These are phyloP conservation scores for Vireo griseus DNA, from an alignment of 2,797 vertebrate species.

Conservation along the genomic window DNA sequence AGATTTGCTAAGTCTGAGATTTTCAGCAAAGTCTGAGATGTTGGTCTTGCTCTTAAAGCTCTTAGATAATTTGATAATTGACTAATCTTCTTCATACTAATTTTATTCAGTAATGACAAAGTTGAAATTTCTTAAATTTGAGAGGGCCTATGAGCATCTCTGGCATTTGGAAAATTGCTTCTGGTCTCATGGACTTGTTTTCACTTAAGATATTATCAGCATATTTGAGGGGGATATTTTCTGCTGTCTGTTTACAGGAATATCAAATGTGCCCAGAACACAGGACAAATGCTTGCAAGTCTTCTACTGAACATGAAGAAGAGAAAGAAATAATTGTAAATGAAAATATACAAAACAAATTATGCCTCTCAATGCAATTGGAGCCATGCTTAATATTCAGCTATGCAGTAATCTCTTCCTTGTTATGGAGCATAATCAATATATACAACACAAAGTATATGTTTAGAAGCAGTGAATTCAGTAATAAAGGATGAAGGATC, in stretches of 20 bases:
- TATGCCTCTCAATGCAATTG: background rate
- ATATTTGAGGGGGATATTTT: background rate
- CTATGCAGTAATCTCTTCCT: background rate
- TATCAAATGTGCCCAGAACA: background rate
- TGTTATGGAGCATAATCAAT: rapidly evolving
- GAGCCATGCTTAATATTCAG: background rate
- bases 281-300: background rate
- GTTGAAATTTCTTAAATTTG: background rate
- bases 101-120: background rate
- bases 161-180: background rate
- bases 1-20: background rate
- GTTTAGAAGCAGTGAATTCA: background rate
- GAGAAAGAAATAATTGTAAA: background rate
- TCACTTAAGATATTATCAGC: background rate
- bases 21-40: background rate
- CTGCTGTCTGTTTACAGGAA: background rate
- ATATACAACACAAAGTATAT: rapidly evolving
- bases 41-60: background rate
- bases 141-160: background rate
- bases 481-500: background rate
- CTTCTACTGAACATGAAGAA: background rate
- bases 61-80: background rate
- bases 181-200: background rate
- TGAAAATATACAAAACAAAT: background rate
- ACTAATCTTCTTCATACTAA: background rate